Evolutionary conservation across 92 coral and sea anemone genomes (phyloP), one percentile per base, ranked within the genome.

Genomic region (Porites rus): DNA sequence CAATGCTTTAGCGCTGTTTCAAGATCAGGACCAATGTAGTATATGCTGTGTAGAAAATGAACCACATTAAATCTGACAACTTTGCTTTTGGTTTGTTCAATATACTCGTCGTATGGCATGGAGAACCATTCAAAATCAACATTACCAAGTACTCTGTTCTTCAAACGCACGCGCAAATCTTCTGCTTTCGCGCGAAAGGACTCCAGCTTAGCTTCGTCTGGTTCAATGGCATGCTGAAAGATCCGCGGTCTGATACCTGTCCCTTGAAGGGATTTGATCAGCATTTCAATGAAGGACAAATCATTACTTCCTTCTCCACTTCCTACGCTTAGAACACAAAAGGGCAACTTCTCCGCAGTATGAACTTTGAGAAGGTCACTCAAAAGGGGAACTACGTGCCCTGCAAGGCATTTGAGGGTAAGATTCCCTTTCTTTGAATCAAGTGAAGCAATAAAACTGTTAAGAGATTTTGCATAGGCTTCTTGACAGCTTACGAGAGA

Each of bases 31-130:
- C 61, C n/a, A 12, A 77, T 51, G 38, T 60, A 77, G 43, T 77
- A 77, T 51, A 77, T 77, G 69, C 66, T 76, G 65, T 76, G 81
- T 1, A 76, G 38, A 31, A 76, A 76, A 76, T 76, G 81, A 56
- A 76, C 69, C 24, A 77, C 70, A 60, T 77, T 53, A 62, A 77
- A 77, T 77, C 16, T 77, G 22, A 10, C 58, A n/a, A 28, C 70
- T 25, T 77, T 19, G 28, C 16, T 16, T 16, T 31, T 64, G 56
- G 60, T 31, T 8, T 76, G 81, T 9, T 24, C 20, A 12, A 38
- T 9, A 10, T 76, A 76, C 22, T 76, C 43, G 31, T 51, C 21
- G 58, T 51, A 77, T 10, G 82, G 28, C 82, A 60, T 46, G 25
- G 68, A 71, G 28, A 60, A 6, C 82, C 69, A 77, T 19, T 77